Evolutionary conservation across 2,797 vertebrate genomes (phyloP).

Genomic region (Sebastes cheni): DNA sequence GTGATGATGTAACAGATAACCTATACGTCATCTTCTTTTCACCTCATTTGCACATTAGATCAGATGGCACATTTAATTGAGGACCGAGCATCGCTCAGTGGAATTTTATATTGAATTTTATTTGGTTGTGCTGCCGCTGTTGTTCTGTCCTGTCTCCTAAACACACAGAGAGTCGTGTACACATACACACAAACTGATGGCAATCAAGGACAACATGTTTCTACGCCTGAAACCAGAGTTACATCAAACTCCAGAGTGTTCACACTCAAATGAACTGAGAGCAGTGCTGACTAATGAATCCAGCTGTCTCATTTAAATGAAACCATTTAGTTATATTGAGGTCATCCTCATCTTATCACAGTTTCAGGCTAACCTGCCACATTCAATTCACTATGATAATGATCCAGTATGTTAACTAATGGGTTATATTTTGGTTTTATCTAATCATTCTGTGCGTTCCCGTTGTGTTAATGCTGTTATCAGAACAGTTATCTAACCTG

Average conservation of each 20-base stretch:
- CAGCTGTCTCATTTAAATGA: slow-evolving; percentile 16
- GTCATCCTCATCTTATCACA: slow-evolving; percentile 18
- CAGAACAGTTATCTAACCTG: slow-evolving; percentile 39
- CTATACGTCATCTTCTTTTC: not conserved
- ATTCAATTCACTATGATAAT: slow-evolving; percentile 7
- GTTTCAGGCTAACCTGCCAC: not conserved
- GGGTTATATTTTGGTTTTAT: slow-evolving; percentile 28
- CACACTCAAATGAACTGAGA: not conserved
- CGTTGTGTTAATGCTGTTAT: slow-evolving; percentile 16
- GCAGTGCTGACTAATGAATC: not conserved
- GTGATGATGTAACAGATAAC: slow-evolving; percentile 1
- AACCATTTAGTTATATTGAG: slow-evolving; percentile 27
- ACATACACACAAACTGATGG: not conserved
- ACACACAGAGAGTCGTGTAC: not conserved
- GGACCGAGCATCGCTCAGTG: not conserved
- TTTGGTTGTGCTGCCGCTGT: not conserved
- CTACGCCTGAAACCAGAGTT: not conserved
- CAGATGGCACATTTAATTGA: not conserved
- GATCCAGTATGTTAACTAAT: not conserved
- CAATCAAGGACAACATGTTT: not conserved
- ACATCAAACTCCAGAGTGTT: not conserved
- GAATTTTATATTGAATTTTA: slow-evolving; percentile 41
- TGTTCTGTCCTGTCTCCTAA: not conserved
- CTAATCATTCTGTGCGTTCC: not conserved
- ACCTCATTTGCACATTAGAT: not conserved